Base-by-base conservation (phyloP, 92 coral and sea anemone species). In the Porites lobata region DNA sequence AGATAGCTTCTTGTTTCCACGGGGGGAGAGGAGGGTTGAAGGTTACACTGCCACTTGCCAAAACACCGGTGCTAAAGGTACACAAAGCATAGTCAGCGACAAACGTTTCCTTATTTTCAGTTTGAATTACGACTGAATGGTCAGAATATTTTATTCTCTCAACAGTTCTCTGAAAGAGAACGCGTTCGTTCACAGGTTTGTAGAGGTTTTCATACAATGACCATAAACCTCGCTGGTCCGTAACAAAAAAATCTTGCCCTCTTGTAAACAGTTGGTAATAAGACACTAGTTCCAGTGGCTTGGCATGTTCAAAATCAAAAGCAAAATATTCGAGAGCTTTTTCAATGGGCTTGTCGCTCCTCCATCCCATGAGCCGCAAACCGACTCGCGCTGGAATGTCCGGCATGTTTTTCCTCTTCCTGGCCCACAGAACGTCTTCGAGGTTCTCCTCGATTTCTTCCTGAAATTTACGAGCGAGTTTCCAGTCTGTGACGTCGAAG, bases 1-100 rank as follows among this genome's bases (percentile, higher is more conserved):
- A 83, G 18, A 83, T 83, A 18, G 54, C 79, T 13, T 83, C 87
- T 58, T 63, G 57, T 51, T 83, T 83, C 87, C 87, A 83, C n/a
- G 59, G 50, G 4, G 87, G 80, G 43, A 83, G 87, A 38, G 57
- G 38, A 26, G 87, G 87, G 43, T 72, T 62, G 63, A 83, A 83
- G 8, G 61, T 50, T 17, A 83, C 71, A 43, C 58, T 38, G 50
- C 14, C 79, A 9, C 78, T 82, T 1, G 57, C 78, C 69, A 82
- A 50, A 57, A 83, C 79, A 5, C 79, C 87, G 18, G 70, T 26
- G 53, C 87, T 83, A 63, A 83, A 83, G 61, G 87, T 83, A 20
- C 79, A 83, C 50, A 83, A 52, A 2, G 87, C 87, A 2, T 72
- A 83, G 18, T 83, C 80, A 8, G 80, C 59, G 0, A 8, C 47